A percentile compares a stretch with the other conserved stretches of the same genome.
Evolutionary conservation across 2,797 vertebrate genomes (phyloP).

Genomic region (Chanos chanos): DNA sequence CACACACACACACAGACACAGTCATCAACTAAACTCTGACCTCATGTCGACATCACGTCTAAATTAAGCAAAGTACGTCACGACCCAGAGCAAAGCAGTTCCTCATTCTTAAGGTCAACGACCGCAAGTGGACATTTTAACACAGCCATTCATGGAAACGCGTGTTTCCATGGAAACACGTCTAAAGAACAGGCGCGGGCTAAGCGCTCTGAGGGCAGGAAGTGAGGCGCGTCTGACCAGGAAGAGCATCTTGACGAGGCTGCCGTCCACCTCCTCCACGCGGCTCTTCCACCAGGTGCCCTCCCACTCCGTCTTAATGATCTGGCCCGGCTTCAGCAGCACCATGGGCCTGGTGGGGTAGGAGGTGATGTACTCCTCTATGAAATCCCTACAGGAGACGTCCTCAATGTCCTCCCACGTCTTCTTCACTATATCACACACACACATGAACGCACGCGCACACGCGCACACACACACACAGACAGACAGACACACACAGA

Average conservation of each 20-base stretch:
- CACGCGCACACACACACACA: neutral
- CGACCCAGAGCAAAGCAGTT: no score
- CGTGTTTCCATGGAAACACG: neutral
- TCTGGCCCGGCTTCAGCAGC: constrained; percentile 90
- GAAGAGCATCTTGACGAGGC: constrained; percentile 96
- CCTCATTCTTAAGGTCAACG: no score
- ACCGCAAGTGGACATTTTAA: no score
- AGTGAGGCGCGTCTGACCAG: constrained; percentile 73
- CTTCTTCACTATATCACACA: constrained; percentile 74
- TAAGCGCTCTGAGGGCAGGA: no score
- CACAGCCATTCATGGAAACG: no score
- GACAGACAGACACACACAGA: neutral
- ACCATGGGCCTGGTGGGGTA: constrained; percentile 99
- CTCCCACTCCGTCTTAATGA: constrained; percentile 98
- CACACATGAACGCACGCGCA: no score
- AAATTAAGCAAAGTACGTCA: no score
- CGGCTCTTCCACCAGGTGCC: constrained; percentile 98
- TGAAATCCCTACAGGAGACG: constrained; percentile 90
- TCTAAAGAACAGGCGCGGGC: no score
- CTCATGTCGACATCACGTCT: no score
- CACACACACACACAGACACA: no score
- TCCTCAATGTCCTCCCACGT: constrained; percentile 98
- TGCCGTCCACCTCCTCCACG: constrained; percentile 96
- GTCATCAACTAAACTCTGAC: no score
- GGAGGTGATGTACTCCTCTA: constrained; percentile 94